Percentiles rank a stretch among this genome's conserved stretches.
Evolutionary conservation across 1,140 invertebrate species (phyloP).

Genomic region (Temnothorax curvispinosus): DNA sequence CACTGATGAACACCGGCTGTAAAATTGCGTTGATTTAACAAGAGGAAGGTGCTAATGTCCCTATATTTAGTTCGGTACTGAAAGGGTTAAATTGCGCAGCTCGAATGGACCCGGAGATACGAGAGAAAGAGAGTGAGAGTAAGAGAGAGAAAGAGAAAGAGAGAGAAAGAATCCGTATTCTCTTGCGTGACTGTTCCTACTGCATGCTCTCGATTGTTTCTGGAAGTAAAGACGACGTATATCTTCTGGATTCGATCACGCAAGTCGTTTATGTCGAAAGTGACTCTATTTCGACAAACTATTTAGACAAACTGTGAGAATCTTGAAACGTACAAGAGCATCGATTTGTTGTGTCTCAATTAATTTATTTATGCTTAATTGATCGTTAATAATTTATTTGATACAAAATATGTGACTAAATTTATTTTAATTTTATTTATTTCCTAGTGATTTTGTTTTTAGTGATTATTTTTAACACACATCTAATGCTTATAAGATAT

Average conservation of each 20-base stretch:
- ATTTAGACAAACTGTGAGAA: not conserved
- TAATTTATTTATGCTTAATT: constrained; percentile 15
- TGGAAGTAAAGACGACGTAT: constrained; percentile 32
- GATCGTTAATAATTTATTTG: not conserved
- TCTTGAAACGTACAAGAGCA: not conserved
- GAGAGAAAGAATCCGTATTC: constrained; percentile 42
- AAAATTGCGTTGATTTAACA: constrained; percentile 26
- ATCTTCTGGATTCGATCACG: constrained; percentile 29
- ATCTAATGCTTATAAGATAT: not conserved
- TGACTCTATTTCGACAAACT: not conserved
- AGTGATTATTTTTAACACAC: not conserved
- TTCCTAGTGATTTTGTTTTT: not conserved
- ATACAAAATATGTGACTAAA: not conserved
- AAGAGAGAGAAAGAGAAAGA: constrained; percentile 14
- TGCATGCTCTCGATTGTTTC: constrained; percentile 33
- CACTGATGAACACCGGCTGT: not conserved
- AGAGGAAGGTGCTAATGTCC: not conserved
- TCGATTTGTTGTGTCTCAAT: not conserved
- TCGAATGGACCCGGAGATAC: not conserved
- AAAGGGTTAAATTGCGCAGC: constrained; percentile 45
- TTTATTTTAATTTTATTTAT: constrained; percentile 9
- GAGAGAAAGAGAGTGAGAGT: not conserved
- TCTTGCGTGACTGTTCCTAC: constrained; percentile 63
- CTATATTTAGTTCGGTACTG: constrained; percentile 42
- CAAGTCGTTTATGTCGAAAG: constrained; percentile 31